These are phyloP conservation scores for Setipinna tenuifilis DNA, from an alignment of 2,797 vertebrate species.

Conservation along the genomic window DNA sequence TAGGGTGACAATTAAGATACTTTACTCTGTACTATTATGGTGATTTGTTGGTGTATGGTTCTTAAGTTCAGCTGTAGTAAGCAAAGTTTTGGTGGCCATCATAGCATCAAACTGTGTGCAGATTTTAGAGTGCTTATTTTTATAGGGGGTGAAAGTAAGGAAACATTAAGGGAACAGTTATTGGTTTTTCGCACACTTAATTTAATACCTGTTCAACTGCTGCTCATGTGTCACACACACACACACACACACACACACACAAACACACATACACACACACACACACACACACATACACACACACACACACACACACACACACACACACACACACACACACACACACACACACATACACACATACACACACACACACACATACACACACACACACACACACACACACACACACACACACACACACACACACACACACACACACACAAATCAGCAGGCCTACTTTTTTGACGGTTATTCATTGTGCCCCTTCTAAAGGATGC, in stretches of 20 bases:
- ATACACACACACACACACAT: not conserved
- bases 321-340: conserved; percentile 1
- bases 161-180: not conserved
- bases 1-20: no score
- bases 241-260: not conserved
- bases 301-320: not conserved
- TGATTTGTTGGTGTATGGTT: not conserved
- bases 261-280: not conserved
- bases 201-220: not conserved
- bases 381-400: not conserved
- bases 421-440: conserved; percentile 1
- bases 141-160: not conserved
- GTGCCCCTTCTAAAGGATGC: not conserved
- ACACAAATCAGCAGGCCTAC: not conserved
- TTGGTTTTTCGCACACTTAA: not conserved
- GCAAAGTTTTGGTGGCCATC: not conserved
- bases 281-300: conserved; percentile 2
- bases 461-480: not conserved
- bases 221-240: not conserved
- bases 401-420: not conserved
- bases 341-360: conserved; percentile 2
- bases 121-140: not conserved
- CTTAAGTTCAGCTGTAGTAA: not conserved
- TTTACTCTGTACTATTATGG: no score
- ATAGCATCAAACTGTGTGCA: not conserved